Evolutionary conservation across 2,797 vertebrate genomes (phyloP).

Genomic region (Chaetodon trifasciatus): DNA sequence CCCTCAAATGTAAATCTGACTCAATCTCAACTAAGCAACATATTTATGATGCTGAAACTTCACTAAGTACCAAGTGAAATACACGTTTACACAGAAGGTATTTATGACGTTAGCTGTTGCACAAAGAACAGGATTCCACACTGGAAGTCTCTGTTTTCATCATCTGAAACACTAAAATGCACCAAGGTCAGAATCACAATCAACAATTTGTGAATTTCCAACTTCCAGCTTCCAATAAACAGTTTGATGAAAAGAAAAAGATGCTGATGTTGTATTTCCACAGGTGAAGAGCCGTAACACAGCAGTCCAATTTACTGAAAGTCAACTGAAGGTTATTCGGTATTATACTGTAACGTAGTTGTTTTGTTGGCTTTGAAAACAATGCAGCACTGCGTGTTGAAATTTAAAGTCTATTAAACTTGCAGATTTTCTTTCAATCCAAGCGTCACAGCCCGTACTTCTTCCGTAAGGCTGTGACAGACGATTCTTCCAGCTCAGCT

Average conservation of each 20-base stretch:
- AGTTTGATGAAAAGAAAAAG: background rate
- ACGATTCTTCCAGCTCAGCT: slow-evolving; percentile 80
- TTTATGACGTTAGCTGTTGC: background rate
- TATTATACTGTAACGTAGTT: slow-evolving; percentile 10
- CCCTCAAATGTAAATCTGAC: background rate
- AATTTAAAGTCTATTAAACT: background rate
- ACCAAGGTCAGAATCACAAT: background rate
- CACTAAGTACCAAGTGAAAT: background rate
- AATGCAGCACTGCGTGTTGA: background rate
- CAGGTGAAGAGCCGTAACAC: background rate
- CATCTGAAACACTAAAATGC: background rate
- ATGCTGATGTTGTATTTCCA: background rate
- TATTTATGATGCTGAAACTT: background rate
- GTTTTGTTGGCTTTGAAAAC: slow-evolving; percentile 8
- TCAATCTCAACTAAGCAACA: background rate
- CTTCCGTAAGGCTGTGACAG: slow-evolving; percentile 86
- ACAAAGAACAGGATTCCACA: background rate
- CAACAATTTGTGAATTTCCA: slow-evolving; percentile 1
- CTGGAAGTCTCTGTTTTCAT: background rate
- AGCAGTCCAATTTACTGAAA: slow-evolving; percentile 1
- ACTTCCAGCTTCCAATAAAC: slow-evolving; percentile 11
- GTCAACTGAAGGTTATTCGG: slow-evolving; percentile 2
- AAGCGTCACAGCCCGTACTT: slow-evolving; percentile 88
- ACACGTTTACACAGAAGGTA: background rate
- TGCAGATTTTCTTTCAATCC: background rate